Evolutionary conservation across 2,888 invertebrate genomes (phyloP).

Genomic region (Epinotia brunnichana): DNA sequence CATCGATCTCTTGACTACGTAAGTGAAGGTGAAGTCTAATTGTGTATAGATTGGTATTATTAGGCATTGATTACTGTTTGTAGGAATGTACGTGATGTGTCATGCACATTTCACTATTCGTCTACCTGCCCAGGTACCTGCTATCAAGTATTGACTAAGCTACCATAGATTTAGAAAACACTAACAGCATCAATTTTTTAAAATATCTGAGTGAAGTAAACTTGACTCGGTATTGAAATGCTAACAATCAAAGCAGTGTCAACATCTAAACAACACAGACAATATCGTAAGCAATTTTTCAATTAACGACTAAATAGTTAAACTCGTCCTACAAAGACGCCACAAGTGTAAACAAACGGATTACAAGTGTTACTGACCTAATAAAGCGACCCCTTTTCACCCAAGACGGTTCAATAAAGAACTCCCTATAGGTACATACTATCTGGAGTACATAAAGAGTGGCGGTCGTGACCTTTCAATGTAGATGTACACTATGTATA

Average conservation of each 20-base stretch:
- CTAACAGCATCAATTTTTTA: too few relatives aligned
- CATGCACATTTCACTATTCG: too few relatives aligned
- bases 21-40: conserved; percentile 8
- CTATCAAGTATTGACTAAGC: too few relatives aligned
- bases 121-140: too few relatives aligned
- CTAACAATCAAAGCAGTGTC: background rate
- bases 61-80: background rate
- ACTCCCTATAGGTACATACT: conserved; percentile 78
- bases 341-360: conserved; percentile 73
- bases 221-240: background rate
- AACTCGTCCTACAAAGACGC: conserved; percentile 49
- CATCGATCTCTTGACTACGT: background rate
- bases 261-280: background rate
- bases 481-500: conserved; percentile 68
- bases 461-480: conserved; percentile 79
- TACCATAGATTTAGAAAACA: background rate
- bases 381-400: conserved; percentile 80
- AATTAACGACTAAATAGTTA: conserved; percentile 32
- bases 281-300: background rate
- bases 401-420: conserved; percentile 81
- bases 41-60: background rate
- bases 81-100: background rate
- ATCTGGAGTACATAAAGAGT: conserved; percentile 72
- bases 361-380: conserved; percentile 81
- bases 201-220: background rate